These are phyloP conservation scores for Seira ritae DNA, from an alignment of 2,888 invertebrate species.

Conservation along the genomic window DNA sequence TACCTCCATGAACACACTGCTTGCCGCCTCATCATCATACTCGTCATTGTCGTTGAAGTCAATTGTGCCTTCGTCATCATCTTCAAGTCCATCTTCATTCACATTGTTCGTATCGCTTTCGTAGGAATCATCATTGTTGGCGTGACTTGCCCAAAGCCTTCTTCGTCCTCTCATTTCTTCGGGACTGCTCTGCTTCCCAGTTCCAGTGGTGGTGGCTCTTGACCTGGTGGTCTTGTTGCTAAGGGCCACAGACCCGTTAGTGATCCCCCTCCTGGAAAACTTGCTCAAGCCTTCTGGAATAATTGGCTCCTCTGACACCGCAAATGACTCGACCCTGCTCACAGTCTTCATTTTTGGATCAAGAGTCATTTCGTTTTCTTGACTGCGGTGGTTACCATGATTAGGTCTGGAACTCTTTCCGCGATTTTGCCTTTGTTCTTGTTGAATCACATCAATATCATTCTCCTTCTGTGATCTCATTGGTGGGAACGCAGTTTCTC, in stretches of 20 bases:
- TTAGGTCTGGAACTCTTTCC: not conserved
- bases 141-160: conserved; percentile 40
- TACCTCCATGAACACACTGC: conserved; percentile 59
- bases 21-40: conserved; percentile 58
- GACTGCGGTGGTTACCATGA: not conserved
- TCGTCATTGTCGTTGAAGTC: conserved; percentile 69
- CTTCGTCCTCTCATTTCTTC: conserved; percentile 22
- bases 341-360: conserved; percentile 28
- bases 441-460: conserved; percentile 43
- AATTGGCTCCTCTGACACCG: conserved; percentile 69
- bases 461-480: conserved; percentile 26
- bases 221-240: conserved; percentile 28
- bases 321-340: conserved; percentile 64
- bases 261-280: conserved; percentile 39
- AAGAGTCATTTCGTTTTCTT: not conserved
- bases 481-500: not conserved
- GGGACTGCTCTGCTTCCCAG: conserved; percentile 26
- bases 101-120: conserved; percentile 54
- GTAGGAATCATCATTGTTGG: conserved; percentile 34
- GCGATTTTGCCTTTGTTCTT: conserved; percentile 14
- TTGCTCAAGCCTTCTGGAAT: conserved; percentile 57
- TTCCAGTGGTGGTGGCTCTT: conserved; percentile 21
- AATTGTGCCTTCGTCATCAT: conserved; percentile 67
- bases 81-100: conserved; percentile 54
- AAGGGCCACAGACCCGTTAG: conserved; percentile 31